Percentiles rank a stretch among this genome's conserved stretches.
Evolutionary conservation across 2,797 vertebrate genomes (phyloP).

Genomic region (Coluber constrictor): DNA sequence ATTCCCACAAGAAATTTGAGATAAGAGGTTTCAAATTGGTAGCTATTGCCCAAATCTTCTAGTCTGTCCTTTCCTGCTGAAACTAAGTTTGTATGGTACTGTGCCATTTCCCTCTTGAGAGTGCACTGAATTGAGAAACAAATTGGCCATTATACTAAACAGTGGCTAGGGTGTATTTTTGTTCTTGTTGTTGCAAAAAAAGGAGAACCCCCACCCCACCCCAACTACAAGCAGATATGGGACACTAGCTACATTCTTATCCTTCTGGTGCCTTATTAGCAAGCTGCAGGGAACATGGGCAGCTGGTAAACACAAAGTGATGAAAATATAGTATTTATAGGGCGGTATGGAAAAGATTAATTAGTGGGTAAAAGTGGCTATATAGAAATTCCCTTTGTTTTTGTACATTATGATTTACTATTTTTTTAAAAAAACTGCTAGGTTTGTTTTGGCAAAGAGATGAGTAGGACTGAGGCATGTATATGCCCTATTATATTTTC

Average conservation of each 20-base stretch:
- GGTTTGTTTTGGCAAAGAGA: neutral
- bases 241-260: neutral
- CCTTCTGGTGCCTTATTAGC: neutral
- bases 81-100: neutral
- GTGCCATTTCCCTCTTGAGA: neutral
- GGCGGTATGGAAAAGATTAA: neutral
- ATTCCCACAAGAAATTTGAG: neutral
- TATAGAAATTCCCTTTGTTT: neutral
- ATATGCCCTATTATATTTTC: neutral
- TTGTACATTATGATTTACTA: neutral
- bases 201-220: accelerated
- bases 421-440: neutral
- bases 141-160: neutral
- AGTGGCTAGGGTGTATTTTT: neutral
- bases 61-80: neutral
- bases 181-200: neutral
- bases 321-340: neutral
- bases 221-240: neutral
- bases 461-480: neutral
- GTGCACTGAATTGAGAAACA: neutral
- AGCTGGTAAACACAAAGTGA: neutral
- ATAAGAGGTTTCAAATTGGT: neutral
- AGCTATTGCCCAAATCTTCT: neutral
- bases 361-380: neutral
- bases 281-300: neutral